Conservation (phyloP, 2,888 invertebrate species). For the Bibio marci region DNA sequence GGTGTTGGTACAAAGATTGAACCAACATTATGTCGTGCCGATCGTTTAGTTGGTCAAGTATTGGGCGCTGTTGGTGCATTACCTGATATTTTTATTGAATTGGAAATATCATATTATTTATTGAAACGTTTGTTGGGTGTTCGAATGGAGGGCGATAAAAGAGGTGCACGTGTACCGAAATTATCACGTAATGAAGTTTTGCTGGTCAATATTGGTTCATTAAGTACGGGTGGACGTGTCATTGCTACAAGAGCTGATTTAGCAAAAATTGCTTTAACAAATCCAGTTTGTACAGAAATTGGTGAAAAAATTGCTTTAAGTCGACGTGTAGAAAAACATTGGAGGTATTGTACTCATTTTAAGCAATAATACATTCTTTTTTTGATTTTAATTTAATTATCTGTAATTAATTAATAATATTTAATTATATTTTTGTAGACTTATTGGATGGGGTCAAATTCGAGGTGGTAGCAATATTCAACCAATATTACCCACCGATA, state of each 20-base stretch:
- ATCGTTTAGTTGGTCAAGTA: slow-evolving; percentile 94
- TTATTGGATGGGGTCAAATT: slow-evolving; percentile 99
- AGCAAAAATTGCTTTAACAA: slow-evolving; percentile 91
- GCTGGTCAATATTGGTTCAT: slow-evolving; percentile 95
- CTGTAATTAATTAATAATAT: slow-evolving; percentile 4
- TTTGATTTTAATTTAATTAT: background rate
- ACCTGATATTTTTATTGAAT: slow-evolving; percentile 93
- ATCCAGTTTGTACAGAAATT: slow-evolving; percentile 96
- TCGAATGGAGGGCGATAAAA: slow-evolving; percentile 96
- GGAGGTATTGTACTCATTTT: slow-evolving; percentile 51
- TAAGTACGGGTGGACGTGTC: slow-evolving; percentile 94
- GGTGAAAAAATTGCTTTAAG: slow-evolving; percentile 99
- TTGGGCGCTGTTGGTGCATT: slow-evolving; percentile 91
- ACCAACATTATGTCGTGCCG: slow-evolving; percentile 95
- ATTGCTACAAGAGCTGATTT: slow-evolving; percentile 90
- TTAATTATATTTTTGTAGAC: slow-evolving; percentile 35
- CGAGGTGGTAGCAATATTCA: slow-evolving; percentile 92
- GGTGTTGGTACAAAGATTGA: slow-evolving; percentile 99
- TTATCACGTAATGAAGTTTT: slow-evolving; percentile 79
- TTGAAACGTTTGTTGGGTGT: slow-evolving; percentile 91
- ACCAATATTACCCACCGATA: slow-evolving; percentile 31
- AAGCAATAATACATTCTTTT: background rate
- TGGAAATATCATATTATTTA: slow-evolving; percentile 96
- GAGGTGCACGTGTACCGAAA: slow-evolving; percentile 94
- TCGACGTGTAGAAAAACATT: slow-evolving; percentile 96